A percentile compares a stretch with the other conserved stretches of the same genome.
Evolutionary conservation across 2,113 vertebrate genomes (phyloP).

Genomic region (Petroica traversi): DNA sequence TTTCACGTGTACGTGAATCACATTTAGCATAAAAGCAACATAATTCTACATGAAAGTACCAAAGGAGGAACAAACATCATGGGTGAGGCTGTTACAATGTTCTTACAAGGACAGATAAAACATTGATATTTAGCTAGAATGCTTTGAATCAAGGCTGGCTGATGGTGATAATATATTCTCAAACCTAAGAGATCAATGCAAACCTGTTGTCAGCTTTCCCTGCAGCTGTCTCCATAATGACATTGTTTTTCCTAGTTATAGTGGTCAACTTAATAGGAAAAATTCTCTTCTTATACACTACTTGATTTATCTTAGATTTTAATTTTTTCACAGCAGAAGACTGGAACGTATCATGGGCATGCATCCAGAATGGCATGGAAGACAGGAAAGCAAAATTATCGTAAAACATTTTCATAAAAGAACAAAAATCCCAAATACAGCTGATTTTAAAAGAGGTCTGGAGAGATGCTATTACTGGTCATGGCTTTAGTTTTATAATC

Average conservation of each 20-base stretch:
- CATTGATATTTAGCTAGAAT: not conserved
- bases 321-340: not conserved
- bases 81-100: not conserved
- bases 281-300: not conserved
- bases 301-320: not conserved
- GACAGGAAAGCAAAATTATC: not conserved
- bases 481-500: not conserved
- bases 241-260: not conserved
- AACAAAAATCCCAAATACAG: not conserved
- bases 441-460: not conserved
- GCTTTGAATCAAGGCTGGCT: not conserved
- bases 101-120: not conserved
- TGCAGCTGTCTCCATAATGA: not conserved
- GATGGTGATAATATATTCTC: not conserved
- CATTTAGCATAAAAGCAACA: not conserved
- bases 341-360: not conserved
- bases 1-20: rapidly evolving
- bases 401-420: not conserved
- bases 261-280: not conserved
- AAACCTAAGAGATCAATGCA: not conserved
- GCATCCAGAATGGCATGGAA: not conserved
- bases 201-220: not conserved
- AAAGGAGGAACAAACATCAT: not conserved
- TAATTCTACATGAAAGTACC: not conserved
- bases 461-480: not conserved